Conservation (phyloP, 92 coral and sea anemone genomes). For the Epizoanthus stellaris region DNA sequence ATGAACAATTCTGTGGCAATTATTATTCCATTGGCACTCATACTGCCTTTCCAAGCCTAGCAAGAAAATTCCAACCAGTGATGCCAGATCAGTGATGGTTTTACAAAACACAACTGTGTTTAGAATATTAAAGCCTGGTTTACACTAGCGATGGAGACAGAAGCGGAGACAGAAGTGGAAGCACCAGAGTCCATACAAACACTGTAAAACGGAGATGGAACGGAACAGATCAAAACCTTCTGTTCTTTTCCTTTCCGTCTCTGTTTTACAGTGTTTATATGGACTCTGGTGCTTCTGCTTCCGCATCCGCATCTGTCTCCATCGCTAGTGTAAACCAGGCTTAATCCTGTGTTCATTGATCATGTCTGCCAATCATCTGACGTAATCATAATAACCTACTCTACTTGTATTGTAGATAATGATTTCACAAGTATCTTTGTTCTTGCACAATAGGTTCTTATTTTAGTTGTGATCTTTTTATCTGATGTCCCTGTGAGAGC, state of each 20-base stretch:
- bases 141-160: no score
- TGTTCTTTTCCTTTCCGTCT: no score
- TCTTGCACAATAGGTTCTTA: constrained; percentile 11
- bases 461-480: constrained; percentile 2
- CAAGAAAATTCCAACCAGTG: constrained; percentile 34
- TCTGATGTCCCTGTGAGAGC: constrained; percentile 43
- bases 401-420: constrained; percentile 2
- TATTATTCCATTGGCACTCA: constrained; percentile 35
- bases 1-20: constrained; percentile 51
- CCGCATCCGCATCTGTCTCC: no score
- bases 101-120: neutral
- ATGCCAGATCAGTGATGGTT: constrained; percentile 43
- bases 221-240: no score
- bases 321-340: no score
- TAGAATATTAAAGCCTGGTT: neutral
- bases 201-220: no score
- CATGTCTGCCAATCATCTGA: constrained; percentile 11
- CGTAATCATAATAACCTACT: neutral
- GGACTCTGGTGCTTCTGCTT: no score
- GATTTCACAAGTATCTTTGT: constrained; percentile 17
- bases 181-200: no score
- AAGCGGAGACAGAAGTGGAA: no score
- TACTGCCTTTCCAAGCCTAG: constrained; percentile 33
- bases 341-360: constrained; percentile 15
- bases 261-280: no score